A percentile compares a stretch with the other conserved stretches of the same genome.
Conservation (phyloP, 2,113 vertebrate genomes). For the Illadopsis cleaveri region DNA sequence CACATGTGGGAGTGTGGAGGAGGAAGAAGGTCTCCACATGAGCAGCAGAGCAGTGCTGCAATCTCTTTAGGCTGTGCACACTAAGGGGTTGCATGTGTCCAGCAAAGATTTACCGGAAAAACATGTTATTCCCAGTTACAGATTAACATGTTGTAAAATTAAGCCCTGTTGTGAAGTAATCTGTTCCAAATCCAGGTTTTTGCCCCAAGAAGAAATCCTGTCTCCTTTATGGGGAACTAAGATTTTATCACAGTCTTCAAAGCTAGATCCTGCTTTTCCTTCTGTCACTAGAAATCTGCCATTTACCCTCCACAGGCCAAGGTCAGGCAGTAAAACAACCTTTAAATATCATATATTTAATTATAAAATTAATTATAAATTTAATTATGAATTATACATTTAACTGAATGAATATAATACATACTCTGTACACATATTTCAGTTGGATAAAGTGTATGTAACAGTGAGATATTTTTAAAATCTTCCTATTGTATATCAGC, state of each 20-base stretch:
- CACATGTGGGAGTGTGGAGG: not conserved
- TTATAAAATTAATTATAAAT: no score
- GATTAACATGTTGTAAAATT: constrained; percentile 61
- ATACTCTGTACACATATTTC: accelerated
- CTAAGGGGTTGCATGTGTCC: not conserved
- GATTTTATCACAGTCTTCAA: not conserved
- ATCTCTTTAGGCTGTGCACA: not conserved
- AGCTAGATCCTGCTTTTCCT: not conserved
- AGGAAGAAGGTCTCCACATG: not conserved
- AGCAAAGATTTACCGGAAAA: constrained; percentile 18
- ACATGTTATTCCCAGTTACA: constrained; percentile 37
- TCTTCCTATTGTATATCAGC: not conserved
- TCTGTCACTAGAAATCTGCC: not conserved
- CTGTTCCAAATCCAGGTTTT: not conserved
- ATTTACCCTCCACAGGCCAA: not conserved
- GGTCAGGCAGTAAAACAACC: not conserved
- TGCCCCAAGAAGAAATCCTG: not conserved
- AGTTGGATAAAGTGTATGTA: not conserved
- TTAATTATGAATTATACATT: not conserved
- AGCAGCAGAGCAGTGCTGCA: not conserved
- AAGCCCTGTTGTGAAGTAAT: constrained; percentile 28
- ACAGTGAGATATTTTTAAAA: not conserved
- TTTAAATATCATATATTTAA: not conserved
- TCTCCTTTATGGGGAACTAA: not conserved
- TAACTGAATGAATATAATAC: not conserved